phyloP scores from a whole-genome alignment of 1,140 invertebrate species.

The Medauroidea extradentata region DNA sequence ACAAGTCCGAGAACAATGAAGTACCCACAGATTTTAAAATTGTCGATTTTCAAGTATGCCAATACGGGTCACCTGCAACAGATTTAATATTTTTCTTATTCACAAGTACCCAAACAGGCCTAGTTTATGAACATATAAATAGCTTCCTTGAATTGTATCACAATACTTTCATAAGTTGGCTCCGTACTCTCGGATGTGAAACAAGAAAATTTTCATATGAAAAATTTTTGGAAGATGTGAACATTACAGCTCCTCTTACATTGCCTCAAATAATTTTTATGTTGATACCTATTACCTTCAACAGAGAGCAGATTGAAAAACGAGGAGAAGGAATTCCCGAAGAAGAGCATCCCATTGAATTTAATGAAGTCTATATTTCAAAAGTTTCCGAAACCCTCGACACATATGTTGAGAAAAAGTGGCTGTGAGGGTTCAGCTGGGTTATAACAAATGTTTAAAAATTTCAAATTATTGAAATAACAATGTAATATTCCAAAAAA shows the following conservation, averaged over 20 bases:
- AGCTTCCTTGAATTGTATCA: slow-evolving; percentile 3
- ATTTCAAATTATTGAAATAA: no score
- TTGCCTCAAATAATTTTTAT: not conserved
- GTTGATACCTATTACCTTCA: not conserved
- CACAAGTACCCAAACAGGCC: not conserved
- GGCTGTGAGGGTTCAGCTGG: no score
- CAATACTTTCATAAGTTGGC: not conserved
- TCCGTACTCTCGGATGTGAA: slow-evolving; percentile 3
- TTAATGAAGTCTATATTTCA: no score
- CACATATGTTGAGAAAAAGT: no score
- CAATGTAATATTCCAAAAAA: no score
- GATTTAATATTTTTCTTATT: slow-evolving; percentile 12
- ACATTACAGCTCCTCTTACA: not conserved
- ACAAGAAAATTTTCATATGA: not conserved
- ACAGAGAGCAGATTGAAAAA: not conserved
- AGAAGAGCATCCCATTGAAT: no score
- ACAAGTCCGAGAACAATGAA: not conserved
- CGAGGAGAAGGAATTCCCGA: no score
- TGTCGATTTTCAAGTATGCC: slow-evolving; percentile 10
- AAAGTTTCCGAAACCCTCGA: no score
- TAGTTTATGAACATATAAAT: slow-evolving; percentile 1
- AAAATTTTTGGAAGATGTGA: not conserved
- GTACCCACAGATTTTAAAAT: slow-evolving; percentile 5
- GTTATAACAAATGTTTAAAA: no score
- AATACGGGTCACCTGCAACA: slow-evolving; percentile 7